Conservation (phyloP, 2,113 vertebrate genomes). For the Fukomys damarensis region DNA sequence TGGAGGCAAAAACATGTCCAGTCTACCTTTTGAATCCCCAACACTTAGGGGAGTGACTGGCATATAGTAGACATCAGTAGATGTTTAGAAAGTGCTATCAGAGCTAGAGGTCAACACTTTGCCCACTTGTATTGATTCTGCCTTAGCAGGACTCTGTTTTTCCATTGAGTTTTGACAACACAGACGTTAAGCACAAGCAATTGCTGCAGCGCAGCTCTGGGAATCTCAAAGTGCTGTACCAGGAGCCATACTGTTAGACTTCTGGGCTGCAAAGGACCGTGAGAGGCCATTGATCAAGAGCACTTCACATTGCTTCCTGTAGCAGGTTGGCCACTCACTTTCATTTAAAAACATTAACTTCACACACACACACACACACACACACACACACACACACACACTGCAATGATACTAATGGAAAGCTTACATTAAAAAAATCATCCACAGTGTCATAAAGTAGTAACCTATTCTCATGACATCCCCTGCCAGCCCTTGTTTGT, state of each 20-base stretch:
- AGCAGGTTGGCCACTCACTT: neutral
- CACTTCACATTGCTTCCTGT: neutral
- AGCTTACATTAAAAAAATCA: neutral
- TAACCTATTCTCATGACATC: neutral
- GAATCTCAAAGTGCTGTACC: neutral
- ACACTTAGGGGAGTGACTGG: neutral
- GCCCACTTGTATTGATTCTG: slow-evolving; percentile 25
- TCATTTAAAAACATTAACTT: slow-evolving; percentile 43
- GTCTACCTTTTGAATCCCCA: neutral
- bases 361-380: neutral
- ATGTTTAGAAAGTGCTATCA: slow-evolving; percentile 42
- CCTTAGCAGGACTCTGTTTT: slow-evolving; percentile 20
- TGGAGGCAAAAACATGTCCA: neutral
- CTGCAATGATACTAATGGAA: neutral
- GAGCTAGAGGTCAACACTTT: neutral
- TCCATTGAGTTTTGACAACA: slow-evolving; percentile 37
- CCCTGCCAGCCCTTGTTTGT: neutral
- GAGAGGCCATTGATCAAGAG: neutral
- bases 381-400: neutral
- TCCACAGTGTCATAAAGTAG: neutral
- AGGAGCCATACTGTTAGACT: neutral
- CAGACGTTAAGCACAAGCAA: neutral
- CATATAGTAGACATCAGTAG: neutral
- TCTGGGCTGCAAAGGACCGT: neutral
- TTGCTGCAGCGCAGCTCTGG: neutral